Base-by-base conservation (phyloP, 2,113 vertebrate species). In the Pedetes capensis region DNA sequence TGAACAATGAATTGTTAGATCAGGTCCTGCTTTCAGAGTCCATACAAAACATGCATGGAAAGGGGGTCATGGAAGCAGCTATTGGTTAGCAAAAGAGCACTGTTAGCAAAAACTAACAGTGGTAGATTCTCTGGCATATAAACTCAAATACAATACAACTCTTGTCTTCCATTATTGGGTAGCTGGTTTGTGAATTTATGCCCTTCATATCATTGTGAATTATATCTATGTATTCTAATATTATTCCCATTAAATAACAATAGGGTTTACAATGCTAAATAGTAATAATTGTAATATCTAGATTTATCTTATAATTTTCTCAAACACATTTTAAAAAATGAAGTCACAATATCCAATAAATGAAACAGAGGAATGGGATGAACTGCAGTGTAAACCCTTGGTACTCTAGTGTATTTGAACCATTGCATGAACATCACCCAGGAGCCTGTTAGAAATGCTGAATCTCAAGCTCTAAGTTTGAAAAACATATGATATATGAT, bases 261-360 rank as follows among this genome's bases (percentile, higher is more conserved):
- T 34, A 29, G 20, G 11, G 92, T 93, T 91, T 94, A 89, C 39
- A 82, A 92, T 18, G 5, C 25, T 80, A 92, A 86, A 69, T 2
- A 51, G 29, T 34, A 89, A 13, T 64, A 72, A 71, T 9, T 95
- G 6, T 82, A 81, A 49, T 7, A 83, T 23, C 25, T 66, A 92
- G 20, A 22, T 44, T 93, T 87, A 80, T 39, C n/a, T 59, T 63
- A 55, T 47, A 59, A 86, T 90, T 94, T 92, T 87, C 53, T 92
- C 29, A 88, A 87, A 74, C 3, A 68, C 13, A 81, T 25, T 85
- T 94, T 72, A 17, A 61, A 84, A 93, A 79, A 49, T 27, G 23
- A 83, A 84, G 69, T 83, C 47, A 83, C 39, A 90, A 71, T 89
- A 64, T 81, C n/a, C 61, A 93, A 37, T 84, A 86, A 81, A 81